These are phyloP conservation scores for Spatulosminthurus flaviceps DNA, from an alignment of 2,888 invertebrate species.

Conservation along the genomic window DNA sequence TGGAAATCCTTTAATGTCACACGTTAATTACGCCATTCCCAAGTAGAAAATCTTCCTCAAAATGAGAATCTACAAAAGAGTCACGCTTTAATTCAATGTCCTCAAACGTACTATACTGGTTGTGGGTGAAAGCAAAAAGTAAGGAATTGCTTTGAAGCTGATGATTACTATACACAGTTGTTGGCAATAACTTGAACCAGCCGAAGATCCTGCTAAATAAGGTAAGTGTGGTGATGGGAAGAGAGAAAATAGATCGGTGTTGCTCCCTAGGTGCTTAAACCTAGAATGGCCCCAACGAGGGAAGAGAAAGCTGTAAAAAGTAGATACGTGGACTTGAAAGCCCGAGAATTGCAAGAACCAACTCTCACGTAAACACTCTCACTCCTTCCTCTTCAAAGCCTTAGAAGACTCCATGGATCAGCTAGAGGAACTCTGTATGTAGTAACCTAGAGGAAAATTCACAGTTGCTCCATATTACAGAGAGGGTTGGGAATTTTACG, in stretches of 20 bases:
- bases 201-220: neutral
- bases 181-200: neutral
- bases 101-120: too few species aligned
- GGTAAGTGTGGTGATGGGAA: neutral
- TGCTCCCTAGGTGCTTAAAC: neutral
- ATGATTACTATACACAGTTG: neutral
- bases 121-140: too few species aligned
- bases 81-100: too few species aligned
- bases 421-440: too few species aligned
- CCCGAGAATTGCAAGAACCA: too few species aligned
- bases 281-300: slow-evolving; percentile 5
- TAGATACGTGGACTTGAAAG: neutral
- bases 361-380: neutral
- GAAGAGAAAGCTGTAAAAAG: slow-evolving; percentile 8
- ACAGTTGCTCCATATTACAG: neutral
- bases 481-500: neutral
- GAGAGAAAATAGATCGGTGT: neutral
- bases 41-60: too few species aligned
- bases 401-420: too few species aligned
- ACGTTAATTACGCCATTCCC: too few species aligned
- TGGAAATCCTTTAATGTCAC: too few species aligned
- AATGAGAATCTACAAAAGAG: too few species aligned
- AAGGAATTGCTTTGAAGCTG: too few species aligned
- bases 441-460: neutral
- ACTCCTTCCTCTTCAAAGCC: too few species aligned